phyloP scores from a whole-genome alignment of 2,888 invertebrate genomes.

The Drosophila phalerata region DNA sequence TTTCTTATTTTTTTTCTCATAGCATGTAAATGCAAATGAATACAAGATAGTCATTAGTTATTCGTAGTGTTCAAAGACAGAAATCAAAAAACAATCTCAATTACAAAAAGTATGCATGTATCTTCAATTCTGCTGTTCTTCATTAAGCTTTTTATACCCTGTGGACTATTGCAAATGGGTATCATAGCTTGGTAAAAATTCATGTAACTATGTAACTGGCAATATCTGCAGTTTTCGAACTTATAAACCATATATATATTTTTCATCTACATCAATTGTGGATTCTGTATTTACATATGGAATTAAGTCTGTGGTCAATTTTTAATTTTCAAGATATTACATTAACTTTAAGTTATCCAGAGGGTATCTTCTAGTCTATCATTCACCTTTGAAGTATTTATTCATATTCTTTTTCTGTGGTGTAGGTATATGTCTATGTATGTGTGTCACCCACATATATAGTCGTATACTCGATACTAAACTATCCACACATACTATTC shows the following conservation, averaged over 20 bases:
- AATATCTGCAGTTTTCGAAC: not conserved
- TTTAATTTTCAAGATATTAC: not conserved
- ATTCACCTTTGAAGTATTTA: not conserved
- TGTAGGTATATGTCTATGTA: slow-evolving; percentile 11
- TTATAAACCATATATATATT: not conserved
- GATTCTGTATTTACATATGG: no score
- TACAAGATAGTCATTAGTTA: slow-evolving; percentile 40
- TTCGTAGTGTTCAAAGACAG: slow-evolving; percentile 19
- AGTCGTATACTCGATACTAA: slow-evolving; percentile 23
- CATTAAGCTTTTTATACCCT: slow-evolving; percentile 29
- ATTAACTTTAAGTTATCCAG: no score
- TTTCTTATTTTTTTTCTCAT: slow-evolving; percentile 16
- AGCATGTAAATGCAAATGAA: slow-evolving; percentile 51
- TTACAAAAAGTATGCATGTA: slow-evolving; percentile 40
- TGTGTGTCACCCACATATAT: slow-evolving; percentile 27
- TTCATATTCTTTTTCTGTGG: slow-evolving; percentile 15
- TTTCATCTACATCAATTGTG: no score
- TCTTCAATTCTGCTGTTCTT: slow-evolving; percentile 38
- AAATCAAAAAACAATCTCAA: slow-evolving; percentile 42
- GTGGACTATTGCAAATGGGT: not conserved
- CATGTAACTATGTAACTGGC: not conserved
- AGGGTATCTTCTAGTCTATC: slow-evolving; percentile 2
- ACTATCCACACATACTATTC: slow-evolving; percentile 30
- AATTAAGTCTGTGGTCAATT: no score
- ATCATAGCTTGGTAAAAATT: not conserved